A percentile compares a stretch with the other conserved stretches of the same genome.
phyloP scores from a whole-genome alignment of 1,140 invertebrate species.

The Chlorops oryzae region DNA sequence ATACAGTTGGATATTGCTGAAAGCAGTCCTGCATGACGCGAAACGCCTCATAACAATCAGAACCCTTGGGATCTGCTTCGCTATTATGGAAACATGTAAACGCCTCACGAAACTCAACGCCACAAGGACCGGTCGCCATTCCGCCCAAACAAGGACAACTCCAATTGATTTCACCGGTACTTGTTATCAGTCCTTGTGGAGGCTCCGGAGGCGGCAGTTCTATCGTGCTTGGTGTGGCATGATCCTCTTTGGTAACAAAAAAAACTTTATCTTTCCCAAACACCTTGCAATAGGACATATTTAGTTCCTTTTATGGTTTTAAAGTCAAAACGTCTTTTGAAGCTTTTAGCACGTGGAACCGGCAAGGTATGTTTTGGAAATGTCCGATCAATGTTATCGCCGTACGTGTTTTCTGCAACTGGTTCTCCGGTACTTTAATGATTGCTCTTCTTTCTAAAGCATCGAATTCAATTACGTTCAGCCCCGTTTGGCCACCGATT shows the following conservation, averaged over 20 bases:
- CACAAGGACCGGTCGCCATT: slow-evolving; percentile 93
- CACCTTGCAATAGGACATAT: slow-evolving; percentile 50
- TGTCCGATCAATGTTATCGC: slow-evolving; percentile 53
- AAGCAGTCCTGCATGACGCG: slow-evolving; percentile 91
- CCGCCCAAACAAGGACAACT: slow-evolving; percentile 93
- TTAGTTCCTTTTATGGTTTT: slow-evolving; percentile 12
- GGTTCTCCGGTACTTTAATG: slow-evolving; percentile 52
- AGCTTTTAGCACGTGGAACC: slow-evolving; percentile 54
- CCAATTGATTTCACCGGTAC: slow-evolving; percentile 93
- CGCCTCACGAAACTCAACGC: slow-evolving; percentile 83
- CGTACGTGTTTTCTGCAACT: slow-evolving; percentile 53
- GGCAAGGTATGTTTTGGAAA: slow-evolving; percentile 52
- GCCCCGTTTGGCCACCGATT: slow-evolving; percentile 50
- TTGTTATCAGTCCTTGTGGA: slow-evolving; percentile 71
- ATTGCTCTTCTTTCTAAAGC: slow-evolving; percentile 49
- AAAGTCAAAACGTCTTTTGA: slow-evolving; percentile 33
- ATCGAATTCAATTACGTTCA: slow-evolving; percentile 58
- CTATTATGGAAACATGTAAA: slow-evolving; percentile 92
- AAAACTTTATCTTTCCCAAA: slow-evolving; percentile 76
- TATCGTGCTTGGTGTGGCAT: slow-evolving; percentile 65
- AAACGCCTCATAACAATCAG: slow-evolving; percentile 86
- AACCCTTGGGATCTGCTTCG: slow-evolving; percentile 71
- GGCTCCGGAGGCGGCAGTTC: slow-evolving; percentile 65
- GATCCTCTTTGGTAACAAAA: slow-evolving; percentile 76
- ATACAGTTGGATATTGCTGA: slow-evolving; percentile 79